Conservation (phyloP, 2,888 invertebrate species). For the Drosophila cyrtoloma region DNA sequence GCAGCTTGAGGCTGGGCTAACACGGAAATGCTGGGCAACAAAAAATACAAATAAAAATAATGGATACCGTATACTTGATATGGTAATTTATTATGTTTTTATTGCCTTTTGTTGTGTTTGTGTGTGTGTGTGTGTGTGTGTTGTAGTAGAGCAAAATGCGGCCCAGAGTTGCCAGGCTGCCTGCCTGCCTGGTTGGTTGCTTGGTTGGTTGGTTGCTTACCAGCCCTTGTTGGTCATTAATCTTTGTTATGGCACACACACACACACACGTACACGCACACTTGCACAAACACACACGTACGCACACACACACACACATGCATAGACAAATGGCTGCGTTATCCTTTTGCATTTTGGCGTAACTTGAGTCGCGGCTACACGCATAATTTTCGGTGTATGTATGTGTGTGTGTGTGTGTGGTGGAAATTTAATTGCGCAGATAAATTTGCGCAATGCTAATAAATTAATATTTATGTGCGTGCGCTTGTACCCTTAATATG, state of each 20-base stretch:
- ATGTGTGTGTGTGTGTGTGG: conserved; percentile 23
- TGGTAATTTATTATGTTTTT: conserved; percentile 83
- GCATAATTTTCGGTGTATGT: conserved; percentile 51
- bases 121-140: not conserved
- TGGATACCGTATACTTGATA: conserved; percentile 80
- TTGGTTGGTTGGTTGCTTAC: conserved; percentile 35
- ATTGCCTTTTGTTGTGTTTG: conserved; percentile 74
- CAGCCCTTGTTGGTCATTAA: conserved; percentile 82
- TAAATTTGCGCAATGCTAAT: conserved; percentile 78
- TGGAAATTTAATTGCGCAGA: conserved; percentile 76
- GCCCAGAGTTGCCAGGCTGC: conserved; percentile 33
- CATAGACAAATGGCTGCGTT: conserved; percentile 61
- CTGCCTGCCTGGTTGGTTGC: conserved; percentile 16
- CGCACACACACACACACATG: conserved; percentile 24
- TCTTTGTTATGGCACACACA: conserved; percentile 80
- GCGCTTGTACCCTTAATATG: conserved; percentile 13
- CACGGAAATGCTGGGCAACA: conserved; percentile 69
- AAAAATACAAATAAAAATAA: conserved; percentile 38
- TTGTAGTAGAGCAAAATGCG: conserved; percentile 56
- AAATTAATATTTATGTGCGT: conserved; percentile 77
- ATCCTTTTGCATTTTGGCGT: conserved; percentile 76
- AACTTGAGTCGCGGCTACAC: conserved; percentile 73
- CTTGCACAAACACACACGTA: not conserved
- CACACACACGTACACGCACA: conserved; percentile 20
- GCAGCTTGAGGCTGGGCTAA: conserved; percentile 37